Percentiles rank a stretch among this genome's conserved stretches.
Evolutionary conservation across 2,113 vertebrate species (phyloP).

Genomic region (Apteryx owenii): DNA sequence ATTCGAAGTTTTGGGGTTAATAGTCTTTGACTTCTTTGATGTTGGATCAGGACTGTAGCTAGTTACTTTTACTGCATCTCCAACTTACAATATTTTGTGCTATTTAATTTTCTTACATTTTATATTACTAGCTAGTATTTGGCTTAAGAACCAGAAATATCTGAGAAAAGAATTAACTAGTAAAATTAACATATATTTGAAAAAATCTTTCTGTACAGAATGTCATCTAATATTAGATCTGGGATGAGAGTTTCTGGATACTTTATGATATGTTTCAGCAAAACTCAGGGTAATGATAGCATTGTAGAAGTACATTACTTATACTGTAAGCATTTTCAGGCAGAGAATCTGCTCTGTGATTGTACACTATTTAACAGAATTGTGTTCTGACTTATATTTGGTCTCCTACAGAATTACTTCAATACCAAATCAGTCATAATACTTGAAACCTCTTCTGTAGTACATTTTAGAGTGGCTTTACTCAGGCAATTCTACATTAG

Average conservation of each 20-base stretch:
- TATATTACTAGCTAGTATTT: background rate
- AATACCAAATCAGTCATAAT: background rate
- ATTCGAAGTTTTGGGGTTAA: background rate
- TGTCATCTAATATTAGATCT: background rate
- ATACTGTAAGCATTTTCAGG: background rate
- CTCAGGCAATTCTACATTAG: background rate
- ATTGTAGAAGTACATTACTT: background rate
- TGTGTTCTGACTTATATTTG: background rate
- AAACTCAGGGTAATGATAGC: background rate
- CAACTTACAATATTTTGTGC: background rate
- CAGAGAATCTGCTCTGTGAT: background rate
- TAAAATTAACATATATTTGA: background rate
- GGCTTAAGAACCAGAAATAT: background rate
- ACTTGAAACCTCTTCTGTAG: background rate
- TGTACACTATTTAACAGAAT: background rate
- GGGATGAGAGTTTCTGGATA: background rate
- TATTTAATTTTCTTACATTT: background rate
- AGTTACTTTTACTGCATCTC: background rate
- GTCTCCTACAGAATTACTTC: background rate
- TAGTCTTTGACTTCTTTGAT: background rate
- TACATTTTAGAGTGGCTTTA: background rate
- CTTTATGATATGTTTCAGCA: background rate
- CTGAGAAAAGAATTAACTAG: background rate
- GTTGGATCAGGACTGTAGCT: background rate
- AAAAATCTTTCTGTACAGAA: background rate